Evolutionary conservation across 2,113 vertebrate species (phyloP).

Genomic region (Coreoperca whiteheadi): DNA sequence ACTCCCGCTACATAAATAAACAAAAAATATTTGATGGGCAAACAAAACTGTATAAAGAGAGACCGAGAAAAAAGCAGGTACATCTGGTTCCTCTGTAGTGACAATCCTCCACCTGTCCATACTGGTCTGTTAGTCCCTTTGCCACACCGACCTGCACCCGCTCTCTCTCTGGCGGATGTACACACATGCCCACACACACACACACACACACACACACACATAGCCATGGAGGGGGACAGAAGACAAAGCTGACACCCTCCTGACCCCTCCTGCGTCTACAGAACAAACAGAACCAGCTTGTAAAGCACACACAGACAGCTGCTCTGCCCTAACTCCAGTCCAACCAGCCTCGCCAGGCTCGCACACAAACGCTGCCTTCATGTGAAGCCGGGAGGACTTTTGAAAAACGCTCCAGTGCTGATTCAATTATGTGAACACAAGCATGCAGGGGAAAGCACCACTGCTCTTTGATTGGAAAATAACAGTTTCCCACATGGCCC

Average conservation of each 20-base stretch:
- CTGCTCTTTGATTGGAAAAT: constrained; percentile 3
- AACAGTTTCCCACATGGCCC: not conserved
- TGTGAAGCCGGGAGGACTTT: constrained; percentile 30
- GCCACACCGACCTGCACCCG: constrained; percentile 54
- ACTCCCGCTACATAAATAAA: not conserved
- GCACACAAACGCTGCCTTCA: constrained; percentile 50
- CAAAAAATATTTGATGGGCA: not conserved
- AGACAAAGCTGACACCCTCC: constrained; percentile 80
- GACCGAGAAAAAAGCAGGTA: constrained; percentile 42
- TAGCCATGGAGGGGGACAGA: constrained; percentile 65
- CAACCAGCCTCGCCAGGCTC: constrained; percentile 52
- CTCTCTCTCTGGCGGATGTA: constrained; percentile 24
- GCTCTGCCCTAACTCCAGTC: constrained; percentile 69
- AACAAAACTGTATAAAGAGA: constrained; percentile 9
- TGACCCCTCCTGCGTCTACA: constrained; percentile 73
- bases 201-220: constrained; percentile 45
- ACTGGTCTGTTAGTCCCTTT: constrained; percentile 63
- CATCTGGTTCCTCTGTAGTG: constrained; percentile 57
- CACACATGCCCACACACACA: constrained; percentile 32
- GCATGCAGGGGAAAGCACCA: constrained; percentile 10
- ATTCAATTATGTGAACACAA: constrained; percentile 48
- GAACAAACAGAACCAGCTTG: constrained; percentile 78
- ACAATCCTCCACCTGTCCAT: constrained; percentile 79
- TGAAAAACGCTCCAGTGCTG: constrained; percentile 23
- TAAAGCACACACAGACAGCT: constrained; percentile 83